Percentiles rank a stretch among this genome's conserved stretches.
These are phyloP conservation scores for Girardia tigrina DNA, from an alignment of 2,888 invertebrate genomes.

Conservation along the genomic window DNA sequence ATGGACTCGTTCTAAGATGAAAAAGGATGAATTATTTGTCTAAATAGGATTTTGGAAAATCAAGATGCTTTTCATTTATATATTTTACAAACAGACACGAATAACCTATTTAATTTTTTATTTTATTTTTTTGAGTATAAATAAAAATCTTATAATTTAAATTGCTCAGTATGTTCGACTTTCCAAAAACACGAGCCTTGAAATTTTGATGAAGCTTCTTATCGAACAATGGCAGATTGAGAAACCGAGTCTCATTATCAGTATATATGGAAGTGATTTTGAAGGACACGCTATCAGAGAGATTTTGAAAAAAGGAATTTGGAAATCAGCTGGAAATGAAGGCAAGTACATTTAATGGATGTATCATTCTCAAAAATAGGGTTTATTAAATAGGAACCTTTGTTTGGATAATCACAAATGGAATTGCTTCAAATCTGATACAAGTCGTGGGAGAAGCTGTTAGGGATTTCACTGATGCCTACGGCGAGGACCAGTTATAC, in stretches of 20 bases:
- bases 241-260: conserved; percentile 28
- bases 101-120: no score
- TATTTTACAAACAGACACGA: no score
- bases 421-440: not conserved
- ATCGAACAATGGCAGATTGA: conserved; percentile 4
- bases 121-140: no score
- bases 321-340: conserved; percentile 28
- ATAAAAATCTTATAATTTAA: no score
- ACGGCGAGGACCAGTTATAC: conserved; percentile 28
- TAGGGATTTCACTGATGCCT: conserved; percentile 29
- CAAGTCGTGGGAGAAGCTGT: conserved; percentile 25
- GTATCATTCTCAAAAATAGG: not conserved
- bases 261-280: conserved; percentile 29
- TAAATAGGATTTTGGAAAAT: no score
- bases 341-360: not conserved
- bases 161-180: not conserved
- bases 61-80: no score
- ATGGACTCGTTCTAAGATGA: no score
- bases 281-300: conserved; percentile 26
- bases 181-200: not conserved
- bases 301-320: conserved; percentile 29
- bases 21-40: no score
- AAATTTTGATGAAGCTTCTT: not conserved
- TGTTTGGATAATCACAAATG: conserved; percentile 10
- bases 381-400: not conserved